A percentile compares a stretch with the other conserved stretches of the same genome.
These are phyloP conservation scores for Eupithecia inturbata DNA, from an alignment of 2,888 invertebrate genomes.

Conservation along the genomic window DNA sequence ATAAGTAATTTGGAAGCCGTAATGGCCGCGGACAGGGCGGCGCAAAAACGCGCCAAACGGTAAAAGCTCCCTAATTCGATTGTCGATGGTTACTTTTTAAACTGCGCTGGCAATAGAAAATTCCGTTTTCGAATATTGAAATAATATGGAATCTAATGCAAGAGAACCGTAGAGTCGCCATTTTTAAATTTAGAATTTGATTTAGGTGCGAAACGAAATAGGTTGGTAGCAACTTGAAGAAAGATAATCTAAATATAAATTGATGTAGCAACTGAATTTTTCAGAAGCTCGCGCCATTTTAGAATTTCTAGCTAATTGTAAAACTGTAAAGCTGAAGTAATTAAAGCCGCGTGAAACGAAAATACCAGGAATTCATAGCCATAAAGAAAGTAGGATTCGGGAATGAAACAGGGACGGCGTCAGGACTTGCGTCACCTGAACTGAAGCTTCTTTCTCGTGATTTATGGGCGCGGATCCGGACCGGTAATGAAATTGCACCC, in stretches of 20 bases:
- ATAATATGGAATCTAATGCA: conserved; percentile 5
- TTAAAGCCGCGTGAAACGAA: conserved; percentile 68
- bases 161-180: not conserved
- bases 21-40: conserved; percentile 82
- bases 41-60: conserved; percentile 82
- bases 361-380: conserved; percentile 75
- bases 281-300: conserved; percentile 15
- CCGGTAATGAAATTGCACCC: conserved; percentile 83
- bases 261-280: not conserved
- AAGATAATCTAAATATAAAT: not conserved
- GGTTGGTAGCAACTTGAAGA: conserved; percentile 4
- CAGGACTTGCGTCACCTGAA: conserved; percentile 84
- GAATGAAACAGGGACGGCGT: conserved; percentile 77
- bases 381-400: conserved; percentile 79
- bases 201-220: not conserved
- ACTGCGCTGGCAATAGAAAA: conserved; percentile 61
- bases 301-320: conserved; percentile 55
- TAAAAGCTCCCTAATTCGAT: conserved; percentile 84
- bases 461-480: conserved; percentile 84
- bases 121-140: conserved; percentile 42
- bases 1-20: conserved; percentile 81
- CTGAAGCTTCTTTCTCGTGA: conserved; percentile 84
- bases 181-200: not conserved
- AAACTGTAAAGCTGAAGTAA: conserved; percentile 65
- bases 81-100: conserved; percentile 77